Evolutionary conservation across 2,888 invertebrate species (phyloP), one percentile per base, ranked within the genome.

Genomic region (Philereme vetulata): DNA sequence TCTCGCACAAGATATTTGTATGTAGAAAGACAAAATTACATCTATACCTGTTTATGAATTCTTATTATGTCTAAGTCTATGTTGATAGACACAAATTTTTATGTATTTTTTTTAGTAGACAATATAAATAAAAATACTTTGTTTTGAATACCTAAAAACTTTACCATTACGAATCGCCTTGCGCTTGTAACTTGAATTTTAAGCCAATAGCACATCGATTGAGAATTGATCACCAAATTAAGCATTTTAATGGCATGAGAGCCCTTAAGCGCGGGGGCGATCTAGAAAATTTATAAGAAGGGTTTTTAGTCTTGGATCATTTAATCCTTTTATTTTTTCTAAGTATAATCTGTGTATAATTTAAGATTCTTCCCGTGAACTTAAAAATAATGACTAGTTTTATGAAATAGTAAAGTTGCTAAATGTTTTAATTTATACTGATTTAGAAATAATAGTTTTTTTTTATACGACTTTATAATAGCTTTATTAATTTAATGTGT

Each of bases 211-310:
- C 75, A 69, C 78, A 72, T 65, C 72, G 76, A 76, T 72, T 67
- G 68, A 75, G 74, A 80, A 85, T 84, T 80, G 83, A 85, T 84
- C 72, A 79, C 75, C 74, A 68, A 81, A 82, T 84, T 82, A 83
- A 81, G 72, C 64, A 75, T 79, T 72, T 77, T 77, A 81, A 81
- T 80, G 73, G 78, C 67, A 69, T 64, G 59, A 66, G 67, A 48
- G n/a, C 36, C 48, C 54, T 60, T 51, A 64, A 62, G 54, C 55
- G 69, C 67, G 69, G 68, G 62, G 71, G 69, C 71, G 67, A 54
- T 40, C 40, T 56, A 43, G 21, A 35, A 48, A 21, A 58, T 56
- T 49, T 56, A 55, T 55, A 54, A 57, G 46, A 51, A 40, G 47
- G 40, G 42, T 35, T 42, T 44, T 7, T 10, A 43, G 21, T 21